Evolutionary conservation across 2,113 vertebrate species (phyloP).

Genomic region (Centropus bengalensis): DNA sequence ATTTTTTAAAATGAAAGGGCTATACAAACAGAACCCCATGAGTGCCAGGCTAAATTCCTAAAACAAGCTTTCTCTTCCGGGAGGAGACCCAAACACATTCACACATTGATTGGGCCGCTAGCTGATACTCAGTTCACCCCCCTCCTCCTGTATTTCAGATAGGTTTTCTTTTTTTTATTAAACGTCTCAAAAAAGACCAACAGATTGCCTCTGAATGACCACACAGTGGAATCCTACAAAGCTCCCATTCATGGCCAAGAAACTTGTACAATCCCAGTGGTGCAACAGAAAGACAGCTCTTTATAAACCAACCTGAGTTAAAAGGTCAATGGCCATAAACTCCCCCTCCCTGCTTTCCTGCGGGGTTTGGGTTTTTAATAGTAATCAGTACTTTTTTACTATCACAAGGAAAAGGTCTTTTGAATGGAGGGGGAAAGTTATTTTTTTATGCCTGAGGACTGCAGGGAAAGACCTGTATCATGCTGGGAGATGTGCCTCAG

Average conservation of each 20-base stretch:
- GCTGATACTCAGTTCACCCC: conserved; percentile 61
- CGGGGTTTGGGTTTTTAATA: conserved; percentile 56
- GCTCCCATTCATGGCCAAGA: conserved; percentile 72
- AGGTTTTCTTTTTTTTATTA: conserved; percentile 68
- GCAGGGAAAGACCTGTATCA: not conserved
- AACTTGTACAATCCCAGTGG: conserved; percentile 66
- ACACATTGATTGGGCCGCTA: conserved; percentile 61
- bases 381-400: conserved; percentile 37
- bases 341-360: conserved; percentile 51
- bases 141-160: conserved; percentile 47
- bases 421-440: not conserved
- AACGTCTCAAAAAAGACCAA: conserved; percentile 68
- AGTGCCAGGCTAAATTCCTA: conserved; percentile 57
- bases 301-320: conserved; percentile 71
- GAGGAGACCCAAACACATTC: conserved; percentile 59
- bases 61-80: conserved; percentile 62
- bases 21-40: conserved; percentile 18
- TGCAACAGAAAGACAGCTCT: conserved; percentile 70
- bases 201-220: conserved; percentile 75
- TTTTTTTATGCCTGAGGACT: not conserved
- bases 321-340: conserved; percentile 72
- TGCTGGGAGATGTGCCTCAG: not conserved
- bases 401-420: conserved; percentile 22
- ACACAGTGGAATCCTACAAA: conserved; percentile 76
- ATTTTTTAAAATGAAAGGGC: conserved; percentile 58